Conservation (phyloP, 2,888 invertebrate species). For the Phytoseiulus persimilis region DNA sequence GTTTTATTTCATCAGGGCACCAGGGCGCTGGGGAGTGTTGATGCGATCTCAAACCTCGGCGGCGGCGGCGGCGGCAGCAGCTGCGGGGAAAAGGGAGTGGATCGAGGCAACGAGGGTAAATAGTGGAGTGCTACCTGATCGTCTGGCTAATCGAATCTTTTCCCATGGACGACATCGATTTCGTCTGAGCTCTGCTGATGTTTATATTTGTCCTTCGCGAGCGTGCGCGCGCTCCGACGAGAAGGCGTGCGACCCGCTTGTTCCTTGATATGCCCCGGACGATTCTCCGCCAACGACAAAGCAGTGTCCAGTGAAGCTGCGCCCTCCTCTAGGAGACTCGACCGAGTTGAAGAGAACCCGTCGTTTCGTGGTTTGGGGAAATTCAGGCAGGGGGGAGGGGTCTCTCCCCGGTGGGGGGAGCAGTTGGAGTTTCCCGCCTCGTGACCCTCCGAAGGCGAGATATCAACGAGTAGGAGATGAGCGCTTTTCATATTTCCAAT, state of each 20-base stretch:
- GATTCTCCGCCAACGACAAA: not conserved
- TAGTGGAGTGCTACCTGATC: not conserved
- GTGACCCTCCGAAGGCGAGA: no score
- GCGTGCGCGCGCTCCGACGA: not conserved
- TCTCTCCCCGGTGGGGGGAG: no score
- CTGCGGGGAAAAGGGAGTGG: not conserved
- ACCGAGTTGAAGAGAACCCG: no score
- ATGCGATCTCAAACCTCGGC: not conserved
- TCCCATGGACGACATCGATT: not conserved
- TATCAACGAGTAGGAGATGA: no score
- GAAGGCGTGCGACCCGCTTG: not conserved
- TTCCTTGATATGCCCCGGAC: not conserved
- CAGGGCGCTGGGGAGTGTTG: not conserved
- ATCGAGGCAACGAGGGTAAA: not conserved
- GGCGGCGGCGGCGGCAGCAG: not conserved
- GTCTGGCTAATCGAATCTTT: not conserved
- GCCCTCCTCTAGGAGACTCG: no score
- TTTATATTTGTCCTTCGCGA: not conserved
- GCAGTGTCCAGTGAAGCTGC: no score
- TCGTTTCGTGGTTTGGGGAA: no score
- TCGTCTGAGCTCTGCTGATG: not conserved
- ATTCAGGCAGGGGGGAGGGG: no score
- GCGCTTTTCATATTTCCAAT: no score
- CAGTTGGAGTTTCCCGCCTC: no score
- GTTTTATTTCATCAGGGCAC: not conserved